phyloP scores from a whole-genome alignment of 2,797 vertebrate genomes.

The Hirundo rustica region DNA sequence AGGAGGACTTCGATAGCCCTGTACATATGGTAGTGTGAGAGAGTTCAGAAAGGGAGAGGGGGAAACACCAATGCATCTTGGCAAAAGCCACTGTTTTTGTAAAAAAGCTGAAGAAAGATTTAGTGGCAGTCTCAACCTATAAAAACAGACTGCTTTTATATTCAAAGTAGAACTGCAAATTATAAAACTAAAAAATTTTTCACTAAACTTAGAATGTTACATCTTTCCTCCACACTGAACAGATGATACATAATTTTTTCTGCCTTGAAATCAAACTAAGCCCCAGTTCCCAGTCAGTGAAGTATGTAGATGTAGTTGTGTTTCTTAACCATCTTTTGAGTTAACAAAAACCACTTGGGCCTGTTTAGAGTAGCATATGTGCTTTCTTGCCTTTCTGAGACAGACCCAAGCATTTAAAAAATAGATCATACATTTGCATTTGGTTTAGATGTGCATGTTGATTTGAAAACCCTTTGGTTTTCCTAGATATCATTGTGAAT shows the following conservation, averaged over 20 bases:
- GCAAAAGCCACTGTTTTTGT: neutral
- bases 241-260: neutral
- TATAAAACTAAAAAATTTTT: neutral
- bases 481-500: neutral
- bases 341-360: neutral
- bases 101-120: neutral
- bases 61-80: neutral
- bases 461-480: neutral
- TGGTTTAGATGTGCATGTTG: neutral
- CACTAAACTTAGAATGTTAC: neutral
- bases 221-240: neutral
- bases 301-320: neutral
- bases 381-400: neutral
- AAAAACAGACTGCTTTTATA: neutral
- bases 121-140: neutral
- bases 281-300: neutral
- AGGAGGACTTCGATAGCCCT: neutral
- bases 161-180: neutral
- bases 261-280: neutral
- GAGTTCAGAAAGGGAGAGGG: neutral
- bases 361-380: neutral
- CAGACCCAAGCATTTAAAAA: neutral
- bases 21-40: neutral
- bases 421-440: neutral
- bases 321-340: neutral